These are phyloP conservation scores for Cladorhizidae sp. DNA, from an alignment of 37 sponge, comb jelly and placozoan species.

Conservation along the genomic window DNA sequence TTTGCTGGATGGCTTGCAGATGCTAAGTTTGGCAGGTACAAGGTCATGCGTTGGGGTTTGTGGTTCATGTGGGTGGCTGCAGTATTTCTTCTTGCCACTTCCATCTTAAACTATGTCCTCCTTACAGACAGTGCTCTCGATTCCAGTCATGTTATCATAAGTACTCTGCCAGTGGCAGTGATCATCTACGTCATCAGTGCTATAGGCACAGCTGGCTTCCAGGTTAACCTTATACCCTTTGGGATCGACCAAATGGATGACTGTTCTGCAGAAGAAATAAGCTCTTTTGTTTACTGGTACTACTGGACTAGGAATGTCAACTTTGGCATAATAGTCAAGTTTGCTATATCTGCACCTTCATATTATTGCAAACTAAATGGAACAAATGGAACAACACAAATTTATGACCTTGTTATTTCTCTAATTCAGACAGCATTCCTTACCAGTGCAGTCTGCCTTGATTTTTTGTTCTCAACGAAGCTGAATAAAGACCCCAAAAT, in stretches of 20 bases:
- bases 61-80: slow-evolving; percentile 48
- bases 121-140: background rate
- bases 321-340: slow-evolving; percentile 3
- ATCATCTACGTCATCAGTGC: slow-evolving; percentile 35
- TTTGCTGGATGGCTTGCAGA: slow-evolving; percentile 71
- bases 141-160: background rate
- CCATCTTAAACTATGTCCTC: background rate
- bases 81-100: background rate
- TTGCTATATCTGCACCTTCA: background rate
- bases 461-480: slow-evolving; percentile 17
- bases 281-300: slow-evolving; percentile 64
- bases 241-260: slow-evolving; percentile 62
- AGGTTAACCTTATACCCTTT: slow-evolving; percentile 53
- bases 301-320: slow-evolving; percentile 58
- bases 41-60: slow-evolving; percentile 38
- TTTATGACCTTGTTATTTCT: background rate
- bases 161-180: background rate
- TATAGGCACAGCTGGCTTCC: slow-evolving; percentile 52
- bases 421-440: slow-evolving; percentile 7
- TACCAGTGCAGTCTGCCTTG: slow-evolving; percentile 24
- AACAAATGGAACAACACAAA: background rate
- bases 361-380: slow-evolving; percentile 11
- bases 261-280: slow-evolving; percentile 42
- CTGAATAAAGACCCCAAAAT: slow-evolving; percentile 46
- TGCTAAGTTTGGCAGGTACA: slow-evolving; percentile 45